phyloP scores from a whole-genome alignment of 1,140 invertebrate species.

The Heliconius nattereri region DNA sequence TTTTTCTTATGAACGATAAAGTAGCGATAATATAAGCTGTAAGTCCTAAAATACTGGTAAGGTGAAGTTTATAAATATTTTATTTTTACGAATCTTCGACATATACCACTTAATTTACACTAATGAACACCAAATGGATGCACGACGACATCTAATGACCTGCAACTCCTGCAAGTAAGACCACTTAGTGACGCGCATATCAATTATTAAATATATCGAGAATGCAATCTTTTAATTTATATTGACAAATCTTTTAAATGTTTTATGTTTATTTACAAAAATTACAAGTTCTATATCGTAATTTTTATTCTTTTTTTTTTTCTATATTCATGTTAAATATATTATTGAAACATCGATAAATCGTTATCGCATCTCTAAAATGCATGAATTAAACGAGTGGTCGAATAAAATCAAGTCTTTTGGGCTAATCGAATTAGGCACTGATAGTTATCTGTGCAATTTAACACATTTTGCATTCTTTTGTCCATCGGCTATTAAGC shows the following conservation, averaged over 20 bases:
- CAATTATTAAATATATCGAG: conserved; percentile 37
- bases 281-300: not conserved
- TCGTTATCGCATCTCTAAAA: conserved; percentile 50
- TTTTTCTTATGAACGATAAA: conserved; percentile 43
- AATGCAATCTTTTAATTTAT: conserved; percentile 12
- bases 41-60: conserved; percentile 26
- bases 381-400: conserved; percentile 63
- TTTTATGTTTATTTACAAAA: not conserved
- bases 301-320: not conserved
- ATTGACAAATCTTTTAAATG: not conserved
- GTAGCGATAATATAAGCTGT: conserved; percentile 20
- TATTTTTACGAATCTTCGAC: conserved; percentile 68
- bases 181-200: conserved; percentile 44
- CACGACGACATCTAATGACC: conserved; percentile 52
- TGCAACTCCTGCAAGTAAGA: conserved; percentile 34
- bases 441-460: conserved; percentile 73
- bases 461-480: conserved; percentile 79
- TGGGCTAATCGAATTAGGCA: conserved; percentile 77
- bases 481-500: conserved; percentile 72
- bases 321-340: not conserved
- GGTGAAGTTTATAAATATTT: conserved; percentile 71
- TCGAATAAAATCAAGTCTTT: conserved; percentile 77
- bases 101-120: conserved; percentile 79
- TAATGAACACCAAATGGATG: conserved; percentile 75
- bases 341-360: conserved; percentile 41